Conservation (phyloP, 2,888 invertebrate species). For the Meliscaeva auricollis region DNA sequence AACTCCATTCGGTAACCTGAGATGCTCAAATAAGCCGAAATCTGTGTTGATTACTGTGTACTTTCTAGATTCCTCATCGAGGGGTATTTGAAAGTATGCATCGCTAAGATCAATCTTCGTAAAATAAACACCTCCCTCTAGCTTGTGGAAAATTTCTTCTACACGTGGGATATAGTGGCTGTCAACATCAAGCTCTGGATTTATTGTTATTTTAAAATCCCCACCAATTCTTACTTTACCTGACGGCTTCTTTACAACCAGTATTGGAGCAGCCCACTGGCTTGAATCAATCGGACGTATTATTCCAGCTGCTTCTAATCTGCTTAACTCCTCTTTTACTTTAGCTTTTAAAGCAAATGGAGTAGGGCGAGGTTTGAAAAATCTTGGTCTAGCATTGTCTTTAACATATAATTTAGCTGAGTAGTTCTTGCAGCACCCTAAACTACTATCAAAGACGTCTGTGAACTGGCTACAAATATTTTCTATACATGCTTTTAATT, state of each 20-base stretch:
- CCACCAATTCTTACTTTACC: constrained; percentile 15
- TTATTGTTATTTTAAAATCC: constrained; percentile 9
- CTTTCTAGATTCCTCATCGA: too few relatives aligned
- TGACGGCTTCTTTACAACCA: constrained; percentile 1
- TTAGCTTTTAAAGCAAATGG: constrained; percentile 13
- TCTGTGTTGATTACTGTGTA: constrained; percentile 3
- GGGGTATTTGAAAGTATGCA: constrained; percentile 8
- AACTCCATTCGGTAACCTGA: constrained; percentile 24
- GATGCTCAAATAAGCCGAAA: constrained; percentile 18
- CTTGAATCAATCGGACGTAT: constrained; percentile 2
- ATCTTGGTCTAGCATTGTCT: constrained; percentile 7
- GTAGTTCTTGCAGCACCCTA: constrained; percentile 2
- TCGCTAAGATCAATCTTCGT: constrained; percentile 6
- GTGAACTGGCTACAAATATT: constrained; percentile 11
- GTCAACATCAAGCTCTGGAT: constrained; percentile 10
- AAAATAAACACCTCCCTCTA: constrained; percentile 1
- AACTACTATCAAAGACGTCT: not conserved
- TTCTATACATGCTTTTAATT: constrained; percentile 1
- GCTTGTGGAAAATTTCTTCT: constrained; percentile 5
- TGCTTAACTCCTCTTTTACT: constrained; percentile 10
- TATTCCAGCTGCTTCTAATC: not conserved
- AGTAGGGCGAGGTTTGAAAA: constrained; percentile 26
- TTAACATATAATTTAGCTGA: constrained; percentile 23
- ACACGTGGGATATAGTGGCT: constrained; percentile 9
- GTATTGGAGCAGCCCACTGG: not conserved